Conservation (phyloP, 2,888 invertebrate genomes). For the Drosophila kokeensis region DNA sequence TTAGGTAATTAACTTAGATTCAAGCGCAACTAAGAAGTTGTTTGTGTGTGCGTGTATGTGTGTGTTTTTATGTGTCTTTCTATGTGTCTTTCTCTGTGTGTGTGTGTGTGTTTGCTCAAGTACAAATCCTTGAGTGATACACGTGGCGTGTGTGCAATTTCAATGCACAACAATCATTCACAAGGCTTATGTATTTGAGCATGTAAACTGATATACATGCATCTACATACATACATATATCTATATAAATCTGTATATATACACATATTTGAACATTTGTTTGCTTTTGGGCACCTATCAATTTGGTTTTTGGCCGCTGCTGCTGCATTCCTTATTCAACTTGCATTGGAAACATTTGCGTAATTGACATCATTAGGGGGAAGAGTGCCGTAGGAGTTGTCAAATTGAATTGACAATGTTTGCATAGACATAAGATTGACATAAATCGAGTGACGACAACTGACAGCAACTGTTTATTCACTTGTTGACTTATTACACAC, state of each 20-base stretch:
- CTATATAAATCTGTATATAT: slow-evolving; percentile 1
- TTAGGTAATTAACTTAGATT: slow-evolving; percentile 75
- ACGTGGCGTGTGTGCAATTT: slow-evolving; percentile 53
- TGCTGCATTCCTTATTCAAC: background rate
- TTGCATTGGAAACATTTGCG: slow-evolving; percentile 16
- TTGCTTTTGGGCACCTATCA: slow-evolving; percentile 3
- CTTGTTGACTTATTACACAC: slow-evolving; percentile 31
- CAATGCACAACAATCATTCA: slow-evolving; percentile 24
- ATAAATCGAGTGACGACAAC: background rate
- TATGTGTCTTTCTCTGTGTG: background rate
- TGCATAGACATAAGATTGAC: slow-evolving; percentile 1
- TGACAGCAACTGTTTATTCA: slow-evolving; percentile 19
- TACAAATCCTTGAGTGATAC: slow-evolving; percentile 24
- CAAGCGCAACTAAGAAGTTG: slow-evolving; percentile 34
- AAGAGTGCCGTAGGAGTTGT: background rate
- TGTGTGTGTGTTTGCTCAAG: slow-evolving; percentile 15
- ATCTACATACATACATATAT: too few species aligned
- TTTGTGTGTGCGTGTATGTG: slow-evolving; percentile 5
- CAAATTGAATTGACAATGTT: slow-evolving; percentile 36
- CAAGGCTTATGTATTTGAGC: background rate
- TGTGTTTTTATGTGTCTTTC: background rate
- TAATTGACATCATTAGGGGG: slow-evolving; percentile 22
- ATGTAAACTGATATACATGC: slow-evolving; percentile 14
- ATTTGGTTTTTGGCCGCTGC: background rate
- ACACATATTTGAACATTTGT: slow-evolving; percentile 27